phyloP scores from a whole-genome alignment of 2,113 vertebrate genomes.

The Otolemur garnettii region DNA sequence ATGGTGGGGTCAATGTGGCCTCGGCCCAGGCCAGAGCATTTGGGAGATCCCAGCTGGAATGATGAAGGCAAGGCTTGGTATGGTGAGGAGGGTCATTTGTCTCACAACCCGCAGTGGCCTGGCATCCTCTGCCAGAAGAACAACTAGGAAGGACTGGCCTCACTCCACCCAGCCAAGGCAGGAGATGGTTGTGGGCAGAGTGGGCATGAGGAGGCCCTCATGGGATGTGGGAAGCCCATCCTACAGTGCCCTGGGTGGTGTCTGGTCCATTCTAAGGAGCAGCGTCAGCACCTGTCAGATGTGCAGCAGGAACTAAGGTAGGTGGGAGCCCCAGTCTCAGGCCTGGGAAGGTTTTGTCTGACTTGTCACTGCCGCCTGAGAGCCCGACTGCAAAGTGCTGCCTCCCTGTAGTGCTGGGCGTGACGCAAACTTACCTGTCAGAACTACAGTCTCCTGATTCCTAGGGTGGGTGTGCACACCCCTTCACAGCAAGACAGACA shows the following conservation, averaged over 20 bases:
- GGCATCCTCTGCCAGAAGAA: neutral
- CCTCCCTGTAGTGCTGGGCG: neutral
- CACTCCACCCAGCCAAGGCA: neutral
- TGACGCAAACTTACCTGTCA: rapidly evolving
- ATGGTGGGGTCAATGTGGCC: neutral
- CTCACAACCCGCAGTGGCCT: neutral
- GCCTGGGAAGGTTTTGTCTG: neutral
- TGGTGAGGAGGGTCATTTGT: neutral
- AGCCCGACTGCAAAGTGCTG: rapidly evolving
- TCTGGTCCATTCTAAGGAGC: neutral
- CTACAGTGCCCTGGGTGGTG: rapidly evolving
- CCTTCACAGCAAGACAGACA: neutral
- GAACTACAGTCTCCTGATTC: neutral
- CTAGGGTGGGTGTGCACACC: neutral
- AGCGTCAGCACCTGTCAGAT: neutral
- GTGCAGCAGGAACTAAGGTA: neutral
- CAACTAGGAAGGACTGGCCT: neutral
- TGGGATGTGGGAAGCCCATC: neutral
- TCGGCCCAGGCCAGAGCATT: neutral
- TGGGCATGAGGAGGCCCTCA: neutral
- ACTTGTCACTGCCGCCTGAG: neutral
- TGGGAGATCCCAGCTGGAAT: neutral
- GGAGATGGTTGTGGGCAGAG: rapidly evolving
- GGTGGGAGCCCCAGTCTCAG: neutral
- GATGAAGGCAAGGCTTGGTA: neutral